phyloP scores from a whole-genome alignment of 2,113 vertebrate species.

The Oxyura jamaicensis region DNA sequence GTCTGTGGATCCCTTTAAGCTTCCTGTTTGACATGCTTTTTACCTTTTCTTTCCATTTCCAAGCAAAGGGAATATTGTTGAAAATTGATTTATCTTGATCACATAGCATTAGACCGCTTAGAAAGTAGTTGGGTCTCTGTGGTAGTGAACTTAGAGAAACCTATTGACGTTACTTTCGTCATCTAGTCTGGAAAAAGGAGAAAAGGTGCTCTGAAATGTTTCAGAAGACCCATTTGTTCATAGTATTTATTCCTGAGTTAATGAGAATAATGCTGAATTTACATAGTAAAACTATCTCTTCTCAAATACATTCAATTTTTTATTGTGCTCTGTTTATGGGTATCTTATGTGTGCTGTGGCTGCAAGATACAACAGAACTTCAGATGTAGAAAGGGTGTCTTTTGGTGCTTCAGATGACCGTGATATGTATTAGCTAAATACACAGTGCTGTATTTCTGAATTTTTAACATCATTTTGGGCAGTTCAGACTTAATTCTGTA shows the following conservation, averaged over 20 bases:
- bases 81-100: background rate
- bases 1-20: background rate
- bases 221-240: background rate
- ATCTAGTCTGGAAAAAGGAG: background rate
- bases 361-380: background rate
- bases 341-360: background rate
- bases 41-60: background rate
- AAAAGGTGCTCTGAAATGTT: background rate
- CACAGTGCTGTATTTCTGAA: background rate
- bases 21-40: fast-evolving
- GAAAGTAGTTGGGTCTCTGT: background rate
- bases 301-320: background rate
- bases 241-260: background rate
- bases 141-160: background rate
- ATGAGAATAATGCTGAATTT: background rate
- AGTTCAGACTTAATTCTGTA: background rate
- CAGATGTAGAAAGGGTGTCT: background rate
- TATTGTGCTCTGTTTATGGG: fast-evolving
- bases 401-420: fast-evolving
- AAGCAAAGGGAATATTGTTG: background rate
- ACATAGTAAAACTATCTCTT: background rate
- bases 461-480: background rate
- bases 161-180: background rate
- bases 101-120: fast-evolving
- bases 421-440: too few species aligned